These are phyloP conservation scores for Athalia circularis DNA, from an alignment of 2,888 invertebrate species.

Conservation along the genomic window DNA sequence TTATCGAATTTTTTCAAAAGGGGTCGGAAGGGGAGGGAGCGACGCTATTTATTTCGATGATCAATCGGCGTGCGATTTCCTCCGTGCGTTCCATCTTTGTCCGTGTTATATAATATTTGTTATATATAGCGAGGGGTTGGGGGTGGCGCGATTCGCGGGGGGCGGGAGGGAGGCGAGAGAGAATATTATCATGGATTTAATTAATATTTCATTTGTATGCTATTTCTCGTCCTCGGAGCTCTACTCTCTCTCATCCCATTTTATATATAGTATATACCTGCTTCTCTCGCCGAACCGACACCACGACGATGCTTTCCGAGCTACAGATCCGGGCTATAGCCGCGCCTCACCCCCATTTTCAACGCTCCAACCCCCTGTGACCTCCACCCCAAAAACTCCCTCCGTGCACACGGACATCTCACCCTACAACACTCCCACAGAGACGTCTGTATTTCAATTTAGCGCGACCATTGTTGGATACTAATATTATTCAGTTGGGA, in stretches of 20 bases:
- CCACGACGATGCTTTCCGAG: conserved; percentile 12
- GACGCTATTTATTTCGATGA: no score
- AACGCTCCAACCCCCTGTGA: conserved; percentile 40
- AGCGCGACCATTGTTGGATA: conserved; percentile 71
- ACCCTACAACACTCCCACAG: conserved; percentile 43
- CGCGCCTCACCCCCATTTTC: neutral
- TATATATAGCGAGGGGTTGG: neutral
- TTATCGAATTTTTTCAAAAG: conserved; percentile 56
- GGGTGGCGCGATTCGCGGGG: neutral
- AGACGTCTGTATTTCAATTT: conserved; percentile 70
- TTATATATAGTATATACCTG: conserved; percentile 6
- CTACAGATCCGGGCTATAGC: conserved; percentile 26
- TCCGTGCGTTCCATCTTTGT: conserved; percentile 31
- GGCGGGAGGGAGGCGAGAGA: conserved; percentile 29
- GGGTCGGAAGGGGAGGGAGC: neutral
- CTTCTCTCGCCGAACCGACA: conserved; percentile 18
- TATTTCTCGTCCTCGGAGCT: conserved; percentile 60
- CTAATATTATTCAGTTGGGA: conserved; percentile 72
- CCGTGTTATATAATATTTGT: conserved; percentile 1
- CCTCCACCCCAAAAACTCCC: conserved; percentile 39
- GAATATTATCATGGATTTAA: conserved; percentile 68
- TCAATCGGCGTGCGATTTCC: conserved; percentile 10
- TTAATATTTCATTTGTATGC: conserved; percentile 70
- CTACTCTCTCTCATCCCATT: conserved; percentile 40
- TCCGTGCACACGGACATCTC: conserved; percentile 36